These are phyloP conservation scores for Azemiops feae DNA, from an alignment of 2,113 vertebrate genomes.

Conservation along the genomic window DNA sequence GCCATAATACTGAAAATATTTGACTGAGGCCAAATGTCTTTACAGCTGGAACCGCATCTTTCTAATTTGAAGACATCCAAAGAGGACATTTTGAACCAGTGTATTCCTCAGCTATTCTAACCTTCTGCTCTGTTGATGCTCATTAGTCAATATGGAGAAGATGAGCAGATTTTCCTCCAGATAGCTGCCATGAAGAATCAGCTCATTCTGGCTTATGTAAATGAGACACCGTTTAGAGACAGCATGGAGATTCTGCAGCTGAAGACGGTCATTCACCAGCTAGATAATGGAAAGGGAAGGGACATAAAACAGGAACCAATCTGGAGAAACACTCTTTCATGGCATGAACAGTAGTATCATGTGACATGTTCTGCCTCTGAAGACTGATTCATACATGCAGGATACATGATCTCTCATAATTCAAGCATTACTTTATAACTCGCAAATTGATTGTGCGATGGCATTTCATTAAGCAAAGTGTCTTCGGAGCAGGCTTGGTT, in stretches of 20 bases:
- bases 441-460: neutral
- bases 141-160: neutral
- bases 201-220: neutral
- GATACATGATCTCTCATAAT: neutral
- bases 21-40: neutral
- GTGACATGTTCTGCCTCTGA: neutral
- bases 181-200: neutral
- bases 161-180: neutral
- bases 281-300: neutral
- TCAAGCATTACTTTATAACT: neutral
- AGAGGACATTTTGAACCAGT: neutral
- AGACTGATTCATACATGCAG: neutral
- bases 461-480: neutral
- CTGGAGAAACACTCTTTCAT: neutral
- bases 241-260: neutral
- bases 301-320: neutral
- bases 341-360: neutral
- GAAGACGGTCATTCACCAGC: neutral
- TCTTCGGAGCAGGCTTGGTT: neutral
- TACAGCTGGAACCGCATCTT: neutral
- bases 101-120: neutral
- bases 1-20: neutral
- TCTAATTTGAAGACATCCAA: neutral
- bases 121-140: neutral
- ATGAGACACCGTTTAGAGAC: neutral